These are phyloP conservation scores for Zoroaster sp. DNA, from an alignment of 53 echinoderm and acorn worm genomes.

Conservation along the genomic window DNA sequence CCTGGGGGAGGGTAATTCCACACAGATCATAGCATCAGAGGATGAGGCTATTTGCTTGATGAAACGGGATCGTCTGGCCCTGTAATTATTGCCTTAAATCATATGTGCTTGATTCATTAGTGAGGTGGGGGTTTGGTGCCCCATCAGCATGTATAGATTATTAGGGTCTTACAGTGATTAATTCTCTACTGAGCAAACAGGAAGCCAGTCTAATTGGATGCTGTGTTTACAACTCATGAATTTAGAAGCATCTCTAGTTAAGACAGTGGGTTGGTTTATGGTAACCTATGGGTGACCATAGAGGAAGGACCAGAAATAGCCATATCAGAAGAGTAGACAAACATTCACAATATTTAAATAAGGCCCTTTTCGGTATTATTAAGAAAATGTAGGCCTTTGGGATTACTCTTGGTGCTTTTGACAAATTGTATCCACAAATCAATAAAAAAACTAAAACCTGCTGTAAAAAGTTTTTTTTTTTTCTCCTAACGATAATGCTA, in stretches of 20 bases:
- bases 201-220: constrained; percentile 42
- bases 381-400: too few relatives aligned
- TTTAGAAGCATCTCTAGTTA: neutral
- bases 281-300: too few relatives aligned
- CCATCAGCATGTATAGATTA: neutral
- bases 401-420: too few relatives aligned
- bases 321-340: too few relatives aligned
- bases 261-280: too few relatives aligned
- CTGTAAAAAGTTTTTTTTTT: too few relatives aligned
- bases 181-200: constrained; percentile 48
- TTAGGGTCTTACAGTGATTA: constrained; percentile 40
- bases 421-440: too few relatives aligned
- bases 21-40: neutral
- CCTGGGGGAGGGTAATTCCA: neutral
- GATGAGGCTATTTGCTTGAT: constrained; percentile 46
- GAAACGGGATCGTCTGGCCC: neutral
- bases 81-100: constrained; percentile 44
- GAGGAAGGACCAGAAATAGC: too few relatives aligned
- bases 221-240: constrained; percentile 43
- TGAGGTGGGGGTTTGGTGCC: constrained; percentile 6
- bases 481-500: too few relatives aligned
- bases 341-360: too few relatives aligned
- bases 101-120: constrained; percentile 32
- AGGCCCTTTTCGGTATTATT: too few relatives aligned
- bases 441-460: too few relatives aligned